A percentile compares a stretch with the other conserved stretches of the same genome.
Evolutionary conservation across 2,113 vertebrate genomes (phyloP).

Genomic region (Pseudorasbora parva): DNA sequence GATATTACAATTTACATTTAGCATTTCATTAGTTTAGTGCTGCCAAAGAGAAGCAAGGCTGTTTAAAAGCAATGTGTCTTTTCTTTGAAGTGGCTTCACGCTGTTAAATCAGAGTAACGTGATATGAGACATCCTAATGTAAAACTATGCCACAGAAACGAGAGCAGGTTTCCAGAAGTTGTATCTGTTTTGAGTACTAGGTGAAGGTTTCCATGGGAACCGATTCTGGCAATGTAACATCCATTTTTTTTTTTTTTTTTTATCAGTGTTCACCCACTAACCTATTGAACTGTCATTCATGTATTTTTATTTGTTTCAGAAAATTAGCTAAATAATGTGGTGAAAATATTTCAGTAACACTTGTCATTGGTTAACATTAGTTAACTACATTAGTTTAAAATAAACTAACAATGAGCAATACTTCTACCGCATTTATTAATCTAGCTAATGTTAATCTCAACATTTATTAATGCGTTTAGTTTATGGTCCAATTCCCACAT

Average conservation of each 20-base stretch:
- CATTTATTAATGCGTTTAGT: too few relatives aligned
- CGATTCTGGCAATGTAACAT: not conserved
- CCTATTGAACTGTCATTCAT: too few relatives aligned
- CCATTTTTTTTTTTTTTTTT: not conserved
- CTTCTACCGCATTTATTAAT: too few relatives aligned
- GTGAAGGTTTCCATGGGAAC: conserved; percentile 15
- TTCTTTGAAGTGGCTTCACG: not conserved
- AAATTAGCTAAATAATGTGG: too few relatives aligned
- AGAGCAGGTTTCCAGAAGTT: conserved; percentile 2
- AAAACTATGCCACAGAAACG: conserved; percentile 19
- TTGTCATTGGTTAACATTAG: too few relatives aligned
- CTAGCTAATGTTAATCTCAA: too few relatives aligned
- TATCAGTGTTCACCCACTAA: too few relatives aligned
- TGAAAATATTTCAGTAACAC: too few relatives aligned
- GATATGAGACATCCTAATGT: conserved; percentile 29
- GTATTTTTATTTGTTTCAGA: too few relatives aligned
- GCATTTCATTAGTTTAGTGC: not conserved
- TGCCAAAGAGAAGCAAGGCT: not conserved
- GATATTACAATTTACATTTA: not conserved
- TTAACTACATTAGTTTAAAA: too few relatives aligned
- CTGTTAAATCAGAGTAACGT: conserved; percentile 27
- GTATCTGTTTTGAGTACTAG: not conserved
- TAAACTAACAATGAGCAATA: too few relatives aligned
- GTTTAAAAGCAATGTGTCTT: not conserved
- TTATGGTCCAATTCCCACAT: too few relatives aligned